phyloP scores from a whole-genome alignment of 2,888 invertebrate genomes.

The Drosophila nigricruria region DNA sequence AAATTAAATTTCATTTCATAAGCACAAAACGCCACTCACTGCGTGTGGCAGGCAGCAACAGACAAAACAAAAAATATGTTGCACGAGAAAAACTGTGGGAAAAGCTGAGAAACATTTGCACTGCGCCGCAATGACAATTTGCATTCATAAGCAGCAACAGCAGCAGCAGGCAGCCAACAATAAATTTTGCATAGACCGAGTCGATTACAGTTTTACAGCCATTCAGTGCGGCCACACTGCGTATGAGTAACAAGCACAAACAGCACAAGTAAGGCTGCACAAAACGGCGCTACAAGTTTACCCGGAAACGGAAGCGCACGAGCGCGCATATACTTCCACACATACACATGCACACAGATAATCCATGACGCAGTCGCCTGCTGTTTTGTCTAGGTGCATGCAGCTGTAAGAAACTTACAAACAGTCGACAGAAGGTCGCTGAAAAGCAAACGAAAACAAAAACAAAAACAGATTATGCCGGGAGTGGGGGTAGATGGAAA shows the following conservation, averaged over 20 bases:
- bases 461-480: background rate
- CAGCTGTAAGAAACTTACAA: constrained; percentile 48
- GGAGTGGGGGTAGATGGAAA: background rate
- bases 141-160: constrained; percentile 73
- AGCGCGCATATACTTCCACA: constrained; percentile 2
- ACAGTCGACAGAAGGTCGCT: constrained; percentile 41
- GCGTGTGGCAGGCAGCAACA: constrained; percentile 48
- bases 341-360: constrained; percentile 9
- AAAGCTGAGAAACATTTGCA: constrained; percentile 49
- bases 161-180: constrained; percentile 51
- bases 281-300: constrained; percentile 33
- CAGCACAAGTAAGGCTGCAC: constrained; percentile 8
- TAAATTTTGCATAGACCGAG: constrained; percentile 74
- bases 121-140: constrained; percentile 68
- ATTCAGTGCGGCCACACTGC: constrained; percentile 35
- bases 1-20: constrained; percentile 73
- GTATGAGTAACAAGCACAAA: constrained; percentile 56
- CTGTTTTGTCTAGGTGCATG: constrained; percentile 61
- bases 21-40: constrained; percentile 69
- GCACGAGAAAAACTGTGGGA: constrained; percentile 35
- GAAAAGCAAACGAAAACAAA: constrained; percentile 33
- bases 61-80: constrained; percentile 21
- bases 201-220: constrained; percentile 68
- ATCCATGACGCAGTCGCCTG: constrained; percentile 19
- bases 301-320: constrained; percentile 49